phyloP scores from a whole-genome alignment of 2,888 invertebrate genomes.

The Plutella xylostella region DNA sequence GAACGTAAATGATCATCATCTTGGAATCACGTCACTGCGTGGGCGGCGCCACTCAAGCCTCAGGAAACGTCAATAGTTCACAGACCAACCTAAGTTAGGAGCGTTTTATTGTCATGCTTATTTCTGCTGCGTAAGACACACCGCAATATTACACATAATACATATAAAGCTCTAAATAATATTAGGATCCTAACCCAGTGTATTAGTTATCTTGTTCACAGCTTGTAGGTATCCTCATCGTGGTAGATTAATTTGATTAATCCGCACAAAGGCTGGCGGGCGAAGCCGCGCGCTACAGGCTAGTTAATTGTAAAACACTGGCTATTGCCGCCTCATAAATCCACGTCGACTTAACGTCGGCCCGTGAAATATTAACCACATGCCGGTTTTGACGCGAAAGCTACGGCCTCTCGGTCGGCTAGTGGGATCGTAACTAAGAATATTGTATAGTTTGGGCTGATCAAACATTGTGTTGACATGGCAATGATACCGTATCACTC shows the following conservation, averaged over 20 bases:
- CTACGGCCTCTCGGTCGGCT: too few species aligned
- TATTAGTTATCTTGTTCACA: neutral
- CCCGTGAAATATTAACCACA: conserved; percentile 64
- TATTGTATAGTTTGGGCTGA: too few species aligned
- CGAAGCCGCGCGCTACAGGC: conserved; percentile 5
- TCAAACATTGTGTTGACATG: too few species aligned
- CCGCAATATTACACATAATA: too few species aligned
- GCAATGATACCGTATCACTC: too few species aligned
- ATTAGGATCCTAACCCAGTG: neutral
- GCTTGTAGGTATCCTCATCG: neutral
- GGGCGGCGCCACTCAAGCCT: too few species aligned
- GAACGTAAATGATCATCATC: neutral
- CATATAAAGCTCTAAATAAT: neutral
- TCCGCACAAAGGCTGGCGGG: conserved; percentile 1
- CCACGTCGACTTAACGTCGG: conserved; percentile 61
- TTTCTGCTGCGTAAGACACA: too few species aligned
- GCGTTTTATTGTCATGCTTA: too few species aligned
- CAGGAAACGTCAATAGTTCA: too few species aligned
- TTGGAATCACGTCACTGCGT: too few species aligned
- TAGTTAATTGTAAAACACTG: conserved; percentile 60
- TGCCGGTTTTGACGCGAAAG: conserved; percentile 55
- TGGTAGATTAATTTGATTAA: conserved; percentile 13
- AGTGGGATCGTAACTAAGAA: too few species aligned
- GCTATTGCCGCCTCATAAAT: conserved; percentile 52
- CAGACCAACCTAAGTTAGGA: too few species aligned